Percentiles rank a stretch among this genome's conserved stretches.
Conservation (phyloP, 2,113 vertebrate species). For the Dendrocopos noguchii region DNA sequence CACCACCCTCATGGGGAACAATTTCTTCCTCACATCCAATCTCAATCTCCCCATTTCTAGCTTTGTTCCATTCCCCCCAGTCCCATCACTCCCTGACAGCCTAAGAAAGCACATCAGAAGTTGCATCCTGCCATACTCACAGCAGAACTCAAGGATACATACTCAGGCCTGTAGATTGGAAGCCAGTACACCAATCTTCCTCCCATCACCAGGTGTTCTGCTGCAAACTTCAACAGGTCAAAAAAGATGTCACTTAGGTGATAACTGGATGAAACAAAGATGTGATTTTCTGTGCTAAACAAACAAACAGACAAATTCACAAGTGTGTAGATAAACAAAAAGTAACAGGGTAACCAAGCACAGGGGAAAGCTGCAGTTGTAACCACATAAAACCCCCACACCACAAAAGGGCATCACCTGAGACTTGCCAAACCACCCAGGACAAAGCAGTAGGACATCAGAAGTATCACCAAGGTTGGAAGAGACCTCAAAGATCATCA, state of each 20-base stretch:
- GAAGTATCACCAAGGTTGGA: too few species aligned
- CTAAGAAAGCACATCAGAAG: too few species aligned
- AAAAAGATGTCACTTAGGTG: slow-evolving; percentile 96
- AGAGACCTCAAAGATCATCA: too few species aligned
- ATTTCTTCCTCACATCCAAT: too few species aligned
- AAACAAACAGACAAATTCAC: neutral
- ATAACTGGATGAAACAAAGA: slow-evolving; percentile 90
- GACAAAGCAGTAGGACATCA: neutral
- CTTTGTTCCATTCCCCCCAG: too few species aligned
- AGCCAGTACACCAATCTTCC: slow-evolving; percentile 97
- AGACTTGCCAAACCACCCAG: neutral
- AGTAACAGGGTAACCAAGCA: neutral
- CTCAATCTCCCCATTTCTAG: too few species aligned
- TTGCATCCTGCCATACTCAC: neutral
- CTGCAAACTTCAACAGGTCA: slow-evolving; percentile 92
- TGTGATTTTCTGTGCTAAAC: slow-evolving; percentile 85
- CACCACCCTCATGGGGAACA: too few species aligned
- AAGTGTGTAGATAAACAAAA: neutral
- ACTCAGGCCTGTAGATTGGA: slow-evolving; percentile 94
- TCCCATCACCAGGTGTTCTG: slow-evolving; percentile 87
- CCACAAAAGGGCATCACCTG: neutral
- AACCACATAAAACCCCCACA: neutral
- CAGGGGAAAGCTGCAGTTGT: neutral
- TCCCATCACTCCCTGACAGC: too few species aligned
- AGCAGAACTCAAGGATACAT: slow-evolving; percentile 70